These are phyloP conservation scores for Cassiopea andromeda DNA, from an alignment of 30 jellyfish, hydroid and myxozoan species.

Conservation along the genomic window DNA sequence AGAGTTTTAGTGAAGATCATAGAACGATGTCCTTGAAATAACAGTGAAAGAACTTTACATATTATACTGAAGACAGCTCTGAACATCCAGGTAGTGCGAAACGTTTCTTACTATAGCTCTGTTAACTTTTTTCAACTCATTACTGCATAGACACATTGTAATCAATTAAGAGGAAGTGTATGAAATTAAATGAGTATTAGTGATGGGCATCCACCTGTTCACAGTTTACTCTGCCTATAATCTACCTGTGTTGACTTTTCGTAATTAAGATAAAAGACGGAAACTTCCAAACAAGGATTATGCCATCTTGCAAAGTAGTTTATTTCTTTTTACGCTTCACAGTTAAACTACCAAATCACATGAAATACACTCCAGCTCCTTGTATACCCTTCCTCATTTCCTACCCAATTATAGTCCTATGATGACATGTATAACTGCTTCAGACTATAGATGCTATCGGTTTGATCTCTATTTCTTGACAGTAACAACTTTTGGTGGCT, in stretches of 20 bases:
- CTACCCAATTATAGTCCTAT: background rate
- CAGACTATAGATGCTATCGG: background rate
- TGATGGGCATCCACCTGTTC: too few species aligned
- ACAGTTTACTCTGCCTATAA: background rate
- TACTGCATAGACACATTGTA: background rate
- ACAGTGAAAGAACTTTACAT: too few species aligned
- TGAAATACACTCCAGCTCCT: background rate
- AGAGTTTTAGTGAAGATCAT: too few species aligned
- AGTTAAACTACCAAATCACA: background rate
- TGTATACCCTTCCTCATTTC: background rate
- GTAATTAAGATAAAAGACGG: background rate
- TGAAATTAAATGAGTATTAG: too few species aligned
- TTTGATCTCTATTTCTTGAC: background rate
- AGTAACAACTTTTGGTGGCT: background rate
- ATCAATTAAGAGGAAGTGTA: too few species aligned
- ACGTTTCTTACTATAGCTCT: too few species aligned
- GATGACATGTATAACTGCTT: background rate
- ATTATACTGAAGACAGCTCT: too few species aligned
- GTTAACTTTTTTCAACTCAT: too few species aligned
- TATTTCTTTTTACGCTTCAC: background rate
- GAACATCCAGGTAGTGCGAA: too few species aligned
- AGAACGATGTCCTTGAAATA: too few species aligned
- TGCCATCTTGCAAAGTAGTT: background rate
- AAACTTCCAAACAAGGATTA: background rate
- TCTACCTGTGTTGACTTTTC: background rate